Conservation (phyloP, 2,797 vertebrate genomes). For the Scleropages formosus region DNA sequence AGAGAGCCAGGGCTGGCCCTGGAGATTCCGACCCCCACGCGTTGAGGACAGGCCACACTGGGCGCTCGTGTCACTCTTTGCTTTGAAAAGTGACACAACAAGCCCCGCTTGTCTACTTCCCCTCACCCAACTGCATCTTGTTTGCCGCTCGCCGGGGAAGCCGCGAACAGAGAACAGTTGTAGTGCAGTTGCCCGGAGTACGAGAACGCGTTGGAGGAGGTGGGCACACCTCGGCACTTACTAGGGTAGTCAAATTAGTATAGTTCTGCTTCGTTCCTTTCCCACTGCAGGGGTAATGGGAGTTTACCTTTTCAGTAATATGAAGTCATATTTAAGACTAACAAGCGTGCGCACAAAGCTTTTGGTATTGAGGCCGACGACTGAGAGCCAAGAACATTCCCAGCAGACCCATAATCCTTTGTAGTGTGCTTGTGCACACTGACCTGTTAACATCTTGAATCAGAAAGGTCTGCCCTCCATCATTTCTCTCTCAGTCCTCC, state of each 20-base stretch:
- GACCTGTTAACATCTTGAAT: slow-evolving; percentile 64
- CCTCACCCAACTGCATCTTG: slow-evolving; percentile 30
- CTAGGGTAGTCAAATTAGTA: neutral
- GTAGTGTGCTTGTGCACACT: slow-evolving; percentile 51
- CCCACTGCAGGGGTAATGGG: neutral
- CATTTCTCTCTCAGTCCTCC: slow-evolving; percentile 54
- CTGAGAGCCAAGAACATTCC: slow-evolving; percentile 34
- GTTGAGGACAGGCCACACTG: neutral
- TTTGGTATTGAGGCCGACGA: neutral
- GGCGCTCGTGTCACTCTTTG: slow-evolving; percentile 45
- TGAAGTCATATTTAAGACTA: neutral
- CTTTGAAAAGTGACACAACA: slow-evolving; percentile 55
- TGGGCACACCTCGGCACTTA: no score
- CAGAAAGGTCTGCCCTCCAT: slow-evolving; percentile 54
- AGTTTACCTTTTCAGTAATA: neutral
- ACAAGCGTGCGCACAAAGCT: neutral
- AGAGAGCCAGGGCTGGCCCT: slow-evolving; percentile 54
- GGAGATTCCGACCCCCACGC: slow-evolving; percentile 27
- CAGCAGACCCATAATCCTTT: slow-evolving; percentile 47
- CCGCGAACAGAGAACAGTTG: slow-evolving; percentile 7
- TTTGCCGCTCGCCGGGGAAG: slow-evolving; percentile 27
- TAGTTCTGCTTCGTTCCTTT: neutral
- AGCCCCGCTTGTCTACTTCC: slow-evolving; percentile 53
- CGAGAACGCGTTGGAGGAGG: neutral
- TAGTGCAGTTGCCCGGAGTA: no score